These are phyloP conservation scores for Coracias cyanogaster DNA, from an alignment of 2,797 vertebrate genomes.

Conservation along the genomic window DNA sequence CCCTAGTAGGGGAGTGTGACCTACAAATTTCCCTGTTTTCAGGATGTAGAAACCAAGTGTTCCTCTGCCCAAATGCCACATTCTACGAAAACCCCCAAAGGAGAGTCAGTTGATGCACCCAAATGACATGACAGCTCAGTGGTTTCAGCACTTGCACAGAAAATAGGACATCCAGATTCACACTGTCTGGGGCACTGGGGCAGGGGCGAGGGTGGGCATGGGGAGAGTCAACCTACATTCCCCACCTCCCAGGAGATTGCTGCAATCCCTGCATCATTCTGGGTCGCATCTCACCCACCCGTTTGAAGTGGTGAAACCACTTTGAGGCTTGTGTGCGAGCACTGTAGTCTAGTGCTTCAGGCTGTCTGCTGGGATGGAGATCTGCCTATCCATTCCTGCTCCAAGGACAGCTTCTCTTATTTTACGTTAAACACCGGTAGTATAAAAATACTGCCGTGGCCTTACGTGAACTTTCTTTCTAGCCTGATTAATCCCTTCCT, in stretches of 20 bases:
- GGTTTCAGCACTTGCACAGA: neutral
- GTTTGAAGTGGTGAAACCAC: constrained; percentile 46
- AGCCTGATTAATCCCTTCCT: neutral
- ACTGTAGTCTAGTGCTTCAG: constrained; percentile 16
- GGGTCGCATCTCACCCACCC: constrained; percentile 16
- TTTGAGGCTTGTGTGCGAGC: neutral
- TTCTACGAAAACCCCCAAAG: neutral
- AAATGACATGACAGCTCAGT: neutral
- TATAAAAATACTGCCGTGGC: neutral
- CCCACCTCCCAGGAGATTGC: neutral
- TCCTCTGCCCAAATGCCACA: neutral
- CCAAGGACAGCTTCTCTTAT: neutral
- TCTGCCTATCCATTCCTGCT: neutral
- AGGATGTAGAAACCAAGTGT: neutral
- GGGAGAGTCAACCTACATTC: neutral
- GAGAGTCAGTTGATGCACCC: neutral
- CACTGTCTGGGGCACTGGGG: neutral
- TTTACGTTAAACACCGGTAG: neutral
- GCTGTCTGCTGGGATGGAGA: neutral
- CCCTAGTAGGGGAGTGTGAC: too few species aligned
- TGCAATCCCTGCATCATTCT: neutral
- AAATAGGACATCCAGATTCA: neutral
- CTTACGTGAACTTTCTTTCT: neutral
- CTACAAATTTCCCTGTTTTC: too few species aligned
- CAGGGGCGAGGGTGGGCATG: neutral